Conservation (phyloP, 2,888 invertebrate genomes). For the Monopis laevigella region DNA sequence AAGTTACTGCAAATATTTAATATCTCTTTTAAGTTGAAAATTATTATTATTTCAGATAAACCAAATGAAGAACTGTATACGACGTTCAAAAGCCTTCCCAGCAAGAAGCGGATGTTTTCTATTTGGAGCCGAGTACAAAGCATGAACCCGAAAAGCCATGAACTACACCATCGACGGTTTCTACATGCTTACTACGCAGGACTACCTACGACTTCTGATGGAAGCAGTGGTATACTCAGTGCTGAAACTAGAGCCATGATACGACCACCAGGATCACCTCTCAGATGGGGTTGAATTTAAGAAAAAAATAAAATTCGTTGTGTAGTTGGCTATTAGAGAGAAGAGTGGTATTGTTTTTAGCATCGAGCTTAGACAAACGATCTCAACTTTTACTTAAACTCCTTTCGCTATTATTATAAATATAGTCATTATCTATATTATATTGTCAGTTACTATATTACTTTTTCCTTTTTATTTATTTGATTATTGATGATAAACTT, state of each 20-base stretch:
- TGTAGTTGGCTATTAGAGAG: constrained; percentile 1
- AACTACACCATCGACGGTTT: constrained; percentile 49
- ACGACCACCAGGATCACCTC: constrained; percentile 56
- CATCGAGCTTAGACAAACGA: no score
- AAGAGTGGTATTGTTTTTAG: no score
- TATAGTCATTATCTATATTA: no score
- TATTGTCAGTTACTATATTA: no score
- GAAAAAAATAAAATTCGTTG: constrained; percentile 9
- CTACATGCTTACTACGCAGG: constrained; percentile 49
- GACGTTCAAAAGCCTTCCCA: constrained; percentile 22
- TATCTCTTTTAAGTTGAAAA: background rate
- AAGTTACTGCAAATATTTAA: no score
- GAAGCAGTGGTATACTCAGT: constrained; percentile 34
- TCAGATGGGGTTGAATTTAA: constrained; percentile 48
- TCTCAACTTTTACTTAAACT: no score
- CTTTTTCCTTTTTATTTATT: no score
- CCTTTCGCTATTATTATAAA: no score
- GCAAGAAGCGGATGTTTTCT: constrained; percentile 52
- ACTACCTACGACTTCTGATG: constrained; percentile 34
- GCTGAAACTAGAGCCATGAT: constrained; percentile 49
- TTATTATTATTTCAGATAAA: background rate
- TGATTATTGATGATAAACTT: no score
- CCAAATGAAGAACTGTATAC: no score
- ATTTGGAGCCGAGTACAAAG: constrained; percentile 55
- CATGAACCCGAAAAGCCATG: constrained; percentile 50